A percentile compares a stretch with the other conserved stretches of the same genome.
These are phyloP conservation scores for Oryzias melastigma DNA, from an alignment of 2,113 vertebrate species.

Conservation along the genomic window DNA sequence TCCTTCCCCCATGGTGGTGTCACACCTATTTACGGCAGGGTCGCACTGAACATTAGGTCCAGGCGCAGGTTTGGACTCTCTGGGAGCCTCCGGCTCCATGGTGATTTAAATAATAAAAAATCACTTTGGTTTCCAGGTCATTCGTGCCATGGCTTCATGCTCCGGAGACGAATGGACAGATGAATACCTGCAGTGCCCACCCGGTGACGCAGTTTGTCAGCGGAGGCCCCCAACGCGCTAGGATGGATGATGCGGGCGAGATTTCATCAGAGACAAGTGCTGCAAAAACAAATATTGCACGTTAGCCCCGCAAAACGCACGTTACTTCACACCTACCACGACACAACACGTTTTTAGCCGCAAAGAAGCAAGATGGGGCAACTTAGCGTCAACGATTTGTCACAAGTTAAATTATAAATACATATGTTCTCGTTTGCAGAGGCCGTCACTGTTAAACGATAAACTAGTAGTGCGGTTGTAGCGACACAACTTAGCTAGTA, in stretches of 20 bases:
- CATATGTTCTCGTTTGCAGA: neutral
- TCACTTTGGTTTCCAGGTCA: constrained; percentile 60
- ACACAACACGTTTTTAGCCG: no score
- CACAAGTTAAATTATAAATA: no score
- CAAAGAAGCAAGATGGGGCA: no score
- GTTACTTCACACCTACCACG: neutral
- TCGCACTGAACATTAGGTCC: constrained; percentile 56
- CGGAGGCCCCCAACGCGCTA: constrained; percentile 52
- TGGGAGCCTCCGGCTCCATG: constrained; percentile 67
- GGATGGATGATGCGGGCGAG: constrained; percentile 46
- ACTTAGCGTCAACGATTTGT: no score
- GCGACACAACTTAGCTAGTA: neutral
- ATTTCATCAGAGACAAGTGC: constrained; percentile 43
- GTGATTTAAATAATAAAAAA: constrained; percentile 26
- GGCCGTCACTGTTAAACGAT: neutral
- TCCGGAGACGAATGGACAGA: constrained; percentile 49
- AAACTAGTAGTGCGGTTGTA: neutral
- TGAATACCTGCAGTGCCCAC: constrained; percentile 70
- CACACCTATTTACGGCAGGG: constrained; percentile 41
- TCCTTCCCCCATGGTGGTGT: constrained; percentile 37
- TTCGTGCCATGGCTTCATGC: constrained; percentile 71
- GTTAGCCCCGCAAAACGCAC: constrained; percentile 17
- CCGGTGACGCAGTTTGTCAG: constrained; percentile 73
- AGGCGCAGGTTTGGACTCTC: constrained; percentile 50
- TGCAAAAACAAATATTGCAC: constrained; percentile 33